Evolutionary conservation across 2,113 vertebrate species (phyloP).

Genomic region (Aythya baeri): DNA sequence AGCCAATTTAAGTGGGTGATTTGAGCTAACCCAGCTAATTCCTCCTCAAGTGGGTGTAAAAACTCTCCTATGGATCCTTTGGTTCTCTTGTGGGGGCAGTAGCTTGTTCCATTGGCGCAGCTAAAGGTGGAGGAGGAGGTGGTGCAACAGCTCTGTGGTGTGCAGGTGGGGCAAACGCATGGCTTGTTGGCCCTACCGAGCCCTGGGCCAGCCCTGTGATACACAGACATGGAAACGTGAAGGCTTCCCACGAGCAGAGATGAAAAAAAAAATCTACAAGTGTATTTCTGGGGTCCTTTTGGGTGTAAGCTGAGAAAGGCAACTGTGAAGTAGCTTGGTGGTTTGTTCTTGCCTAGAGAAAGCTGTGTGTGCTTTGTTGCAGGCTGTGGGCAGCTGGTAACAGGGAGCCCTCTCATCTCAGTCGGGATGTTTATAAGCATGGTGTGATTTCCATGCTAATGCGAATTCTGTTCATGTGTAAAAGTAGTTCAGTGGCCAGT

Average conservation of each 20-base stretch:
- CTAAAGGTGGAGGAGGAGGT: background rate
- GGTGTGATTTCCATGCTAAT: background rate
- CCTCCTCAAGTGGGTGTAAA: background rate
- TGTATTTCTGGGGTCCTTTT: background rate
- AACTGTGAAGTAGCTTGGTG: background rate
- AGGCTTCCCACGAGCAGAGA: background rate
- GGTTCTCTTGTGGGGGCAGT: background rate
- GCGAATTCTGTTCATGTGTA: background rate
- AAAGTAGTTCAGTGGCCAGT: background rate
- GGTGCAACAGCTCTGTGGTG: background rate
- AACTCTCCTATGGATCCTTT: conserved; percentile 1
- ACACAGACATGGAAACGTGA: background rate
- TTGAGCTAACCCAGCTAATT: conserved; percentile 33
- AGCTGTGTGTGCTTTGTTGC: background rate
- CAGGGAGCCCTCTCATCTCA: background rate
- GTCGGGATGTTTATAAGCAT: background rate
- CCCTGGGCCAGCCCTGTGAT: background rate
- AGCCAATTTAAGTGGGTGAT: conserved; percentile 8
- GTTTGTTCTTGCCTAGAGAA: background rate
- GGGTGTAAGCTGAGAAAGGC: background rate
- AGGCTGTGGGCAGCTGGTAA: background rate
- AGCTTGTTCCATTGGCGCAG: background rate
- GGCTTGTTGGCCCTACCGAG: background rate
- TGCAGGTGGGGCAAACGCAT: background rate
- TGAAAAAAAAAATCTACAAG: background rate